A percentile compares a stretch with the other conserved stretches of the same genome.
Evolutionary conservation across 2,113 vertebrate genomes (phyloP).

Genomic region (Eulacestoma nigropectus): DNA sequence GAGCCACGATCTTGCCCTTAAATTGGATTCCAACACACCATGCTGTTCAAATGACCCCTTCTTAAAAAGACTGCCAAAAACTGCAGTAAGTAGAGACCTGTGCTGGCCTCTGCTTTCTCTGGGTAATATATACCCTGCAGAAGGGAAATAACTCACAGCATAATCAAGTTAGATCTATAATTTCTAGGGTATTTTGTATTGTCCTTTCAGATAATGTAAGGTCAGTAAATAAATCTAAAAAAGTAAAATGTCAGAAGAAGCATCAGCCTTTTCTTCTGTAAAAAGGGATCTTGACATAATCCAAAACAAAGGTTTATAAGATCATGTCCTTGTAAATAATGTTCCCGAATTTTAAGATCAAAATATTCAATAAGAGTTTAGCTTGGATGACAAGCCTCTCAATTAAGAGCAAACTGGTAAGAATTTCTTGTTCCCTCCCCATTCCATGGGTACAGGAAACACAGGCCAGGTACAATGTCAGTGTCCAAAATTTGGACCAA

Average conservation of each 20-base stretch:
- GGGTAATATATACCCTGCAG: conserved; percentile 39
- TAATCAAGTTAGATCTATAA: conserved; percentile 61
- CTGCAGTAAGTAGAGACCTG: neutral
- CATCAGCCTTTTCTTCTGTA: conserved; percentile 40
- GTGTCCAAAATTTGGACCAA: neutral
- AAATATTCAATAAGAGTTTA: neutral
- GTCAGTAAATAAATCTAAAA: conserved; percentile 69
- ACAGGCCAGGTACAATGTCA: neutral
- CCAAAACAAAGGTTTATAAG: conserved; percentile 44
- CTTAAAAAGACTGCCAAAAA: neutral
- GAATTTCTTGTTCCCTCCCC: neutral
- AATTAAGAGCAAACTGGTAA: neutral
- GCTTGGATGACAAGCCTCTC: neutral
- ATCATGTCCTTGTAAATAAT: neutral
- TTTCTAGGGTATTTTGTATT: conserved; percentile 62
- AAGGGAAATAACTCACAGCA: conserved; percentile 65
- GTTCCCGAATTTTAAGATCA: neutral
- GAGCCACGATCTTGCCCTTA: neutral
- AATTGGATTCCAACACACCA: conserved; percentile 30
- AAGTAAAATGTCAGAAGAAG: conserved; percentile 51
- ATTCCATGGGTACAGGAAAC: neutral
- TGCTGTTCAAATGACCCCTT: conserved; percentile 10
- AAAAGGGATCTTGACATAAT: conserved; percentile 33
- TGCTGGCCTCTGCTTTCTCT: conserved; percentile 47
- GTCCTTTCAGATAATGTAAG: conserved; percentile 68